Conservation (phyloP, 2,797 vertebrate species). For the Melanotaenia parkinsoni region DNA sequence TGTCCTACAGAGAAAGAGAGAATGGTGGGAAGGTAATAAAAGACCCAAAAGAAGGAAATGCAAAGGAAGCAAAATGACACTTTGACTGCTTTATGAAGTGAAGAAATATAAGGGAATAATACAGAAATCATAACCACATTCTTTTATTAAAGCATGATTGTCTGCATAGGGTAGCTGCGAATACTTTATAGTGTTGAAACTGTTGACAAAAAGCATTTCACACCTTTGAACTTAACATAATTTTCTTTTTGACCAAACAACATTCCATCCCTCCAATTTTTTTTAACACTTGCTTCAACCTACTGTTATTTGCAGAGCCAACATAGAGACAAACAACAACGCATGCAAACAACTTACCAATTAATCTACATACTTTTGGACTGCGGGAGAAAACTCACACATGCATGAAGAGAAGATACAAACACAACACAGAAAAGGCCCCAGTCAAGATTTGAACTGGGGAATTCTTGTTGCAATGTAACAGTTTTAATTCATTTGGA, state of each 20-base stretch:
- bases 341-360: too few relatives aligned
- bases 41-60: slow-evolving; percentile 38
- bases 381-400: neutral
- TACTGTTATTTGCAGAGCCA: too few relatives aligned
- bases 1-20: slow-evolving; percentile 64
- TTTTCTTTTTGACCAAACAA: neutral
- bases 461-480: too few relatives aligned
- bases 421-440: neutral
- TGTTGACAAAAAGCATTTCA: neutral
- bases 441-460: neutral
- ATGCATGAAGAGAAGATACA: neutral
- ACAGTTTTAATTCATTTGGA: too few relatives aligned
- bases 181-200: neutral
- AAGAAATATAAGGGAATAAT: slow-evolving; percentile 26
- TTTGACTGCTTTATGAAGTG: slow-evolving; percentile 36
- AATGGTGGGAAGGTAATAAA: slow-evolving; percentile 57
- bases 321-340: too few relatives aligned
- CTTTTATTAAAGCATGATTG: slow-evolving; percentile 12
- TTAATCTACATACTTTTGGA: too few relatives aligned
- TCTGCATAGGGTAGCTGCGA: neutral
- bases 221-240: neutral
- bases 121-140: slow-evolving; percentile 7
- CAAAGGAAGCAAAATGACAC: slow-evolving; percentile 29
- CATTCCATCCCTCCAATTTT: neutral
- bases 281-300: neutral